Base-by-base conservation (phyloP, 2,797 vertebrate species). In the Chaenodraco wilsoni region DNA sequence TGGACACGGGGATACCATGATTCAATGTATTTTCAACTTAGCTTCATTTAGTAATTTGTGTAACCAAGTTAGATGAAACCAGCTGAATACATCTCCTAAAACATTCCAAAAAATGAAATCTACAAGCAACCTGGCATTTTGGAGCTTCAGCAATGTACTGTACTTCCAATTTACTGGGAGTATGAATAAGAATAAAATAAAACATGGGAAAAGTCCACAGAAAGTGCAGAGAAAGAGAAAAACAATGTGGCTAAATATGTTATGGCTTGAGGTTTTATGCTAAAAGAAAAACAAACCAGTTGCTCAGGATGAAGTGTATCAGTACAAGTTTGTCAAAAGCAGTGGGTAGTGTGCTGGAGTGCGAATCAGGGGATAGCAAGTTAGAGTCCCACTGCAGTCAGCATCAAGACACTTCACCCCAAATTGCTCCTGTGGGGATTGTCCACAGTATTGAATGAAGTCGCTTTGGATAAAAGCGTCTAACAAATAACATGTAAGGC, bases 1-100 rank as follows among this genome's bases (percentile, higher is more conserved):
- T 3, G 6, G 69, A 74, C 56, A 69, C 65, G 70, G 54, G 37
- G 41, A 21, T 3, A 73, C 37, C 15, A 13, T 45, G 59, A 75
- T 67, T 79, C 21, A 11, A 61, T 81, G 23, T 1, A 21, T 13
- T 63, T 65, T 27, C 2, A 41, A 4, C 13, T 56, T 46, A 23
- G 40, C n/a, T 70, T n/a, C 15, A 69, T 51, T 16, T 67, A 3
- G 13, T 33, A 9, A 11, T 21, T 43, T 57, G 19, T 40, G 3
- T 27, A 46, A 51, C 6, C 10, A 43, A 19, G 23, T 23, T 31
- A 74, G 19, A 2, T 12, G 12, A 71, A 31, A 45, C 4, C 48
- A 62, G 23, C 37, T 68, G 1, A 40, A 41, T 17, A 50, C 59
- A 11, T 6, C 4, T 19, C 17, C 21, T 31, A 21, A 64, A 51